A percentile compares a stretch with the other conserved stretches of the same genome.
Evolutionary conservation across 1,140 invertebrate genomes (phyloP).

Genomic region (Diabrotica undecimpunctata): DNA sequence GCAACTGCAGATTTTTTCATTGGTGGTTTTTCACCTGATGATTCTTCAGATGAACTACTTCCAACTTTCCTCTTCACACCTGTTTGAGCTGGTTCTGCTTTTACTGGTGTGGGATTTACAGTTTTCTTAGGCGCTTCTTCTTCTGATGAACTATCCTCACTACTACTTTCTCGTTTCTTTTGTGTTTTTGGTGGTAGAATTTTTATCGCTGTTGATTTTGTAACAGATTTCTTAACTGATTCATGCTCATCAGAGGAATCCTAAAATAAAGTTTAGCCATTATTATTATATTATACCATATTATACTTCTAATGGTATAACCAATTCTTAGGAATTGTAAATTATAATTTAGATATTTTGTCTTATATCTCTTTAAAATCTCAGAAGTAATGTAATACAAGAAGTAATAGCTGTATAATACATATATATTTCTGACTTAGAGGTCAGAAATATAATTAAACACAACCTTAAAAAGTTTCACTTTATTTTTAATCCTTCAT

Average conservation of each 20-base stretch:
- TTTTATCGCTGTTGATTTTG: neutral
- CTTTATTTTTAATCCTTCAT: too few species aligned
- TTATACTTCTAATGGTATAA: too few species aligned
- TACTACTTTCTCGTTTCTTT: conserved; percentile 9
- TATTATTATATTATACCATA: neutral
- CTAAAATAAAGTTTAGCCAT: too few species aligned
- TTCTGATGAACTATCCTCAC: conserved; percentile 2
- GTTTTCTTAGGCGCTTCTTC: conserved; percentile 14
- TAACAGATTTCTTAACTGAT: neutral
- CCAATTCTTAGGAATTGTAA: too few species aligned
- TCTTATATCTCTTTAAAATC: too few species aligned
- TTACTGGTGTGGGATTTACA: conserved; percentile 6
- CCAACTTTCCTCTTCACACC: conserved; percentile 26
- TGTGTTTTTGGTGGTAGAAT: conserved; percentile 3
- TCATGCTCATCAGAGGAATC: conserved; percentile 6
- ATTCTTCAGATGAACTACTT: conserved; percentile 29
- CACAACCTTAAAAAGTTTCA: too few species aligned
- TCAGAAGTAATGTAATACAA: too few species aligned
- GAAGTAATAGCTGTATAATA: too few species aligned
- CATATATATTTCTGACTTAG: too few species aligned
- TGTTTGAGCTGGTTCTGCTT: conserved; percentile 18
- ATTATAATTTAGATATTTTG: too few species aligned
- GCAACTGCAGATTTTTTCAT: conserved; percentile 14
- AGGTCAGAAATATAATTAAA: too few species aligned
- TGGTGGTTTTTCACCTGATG: conserved; percentile 23